Base-by-base conservation (phyloP, 2,113 vertebrate genomes). In the Lasiurus borealis region DNA sequence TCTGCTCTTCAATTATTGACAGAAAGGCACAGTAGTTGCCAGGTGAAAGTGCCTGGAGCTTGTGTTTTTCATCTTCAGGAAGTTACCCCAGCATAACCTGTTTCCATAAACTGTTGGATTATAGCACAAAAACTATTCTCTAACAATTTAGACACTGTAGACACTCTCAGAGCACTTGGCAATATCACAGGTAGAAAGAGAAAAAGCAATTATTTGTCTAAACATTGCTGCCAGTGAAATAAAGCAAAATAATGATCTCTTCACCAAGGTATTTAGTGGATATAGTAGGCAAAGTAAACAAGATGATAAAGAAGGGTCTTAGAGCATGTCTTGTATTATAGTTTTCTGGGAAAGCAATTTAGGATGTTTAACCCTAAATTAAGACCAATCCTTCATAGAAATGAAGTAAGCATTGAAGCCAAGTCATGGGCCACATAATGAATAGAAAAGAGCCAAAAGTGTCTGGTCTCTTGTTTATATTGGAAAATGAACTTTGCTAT, bases 301-400 rank as follows among this genome's bases (percentile, higher is more conserved):
- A 48, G 36, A 59, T 27, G 46, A 48, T n/a, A 29, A 89, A 71
- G 46, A 75, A 84, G 64, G 14, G 13, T 48, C 36, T 52, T 85
- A 2, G 21, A 44, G 16, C 14, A 4, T 46, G 5, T 69, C 10
- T 59, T 73, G 21, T 44, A 8, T 68, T 82, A 8, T 0, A 11
- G 36, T 94, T 85, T 88, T 92, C 36, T 86, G 48, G 80, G 57
- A 85, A 93, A 85, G 12, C 19, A 86, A 44, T 46, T 72, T 90
- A 80, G 14, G 62, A 62, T 80, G 14, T 50, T 88, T 91, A 34
- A 71, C 34, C 34, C 40, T 89, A 48, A 69, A 68, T 81, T 52
- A 72, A 29, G 29, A 76, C 48, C 12, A 19, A 0, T 82, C 12
- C 2, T 36, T 85, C 3, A 5, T 85, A 29, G 59, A 91, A 89